Conservation (phyloP, 2,797 vertebrate genomes). For the Anguilla obscura region DNA sequence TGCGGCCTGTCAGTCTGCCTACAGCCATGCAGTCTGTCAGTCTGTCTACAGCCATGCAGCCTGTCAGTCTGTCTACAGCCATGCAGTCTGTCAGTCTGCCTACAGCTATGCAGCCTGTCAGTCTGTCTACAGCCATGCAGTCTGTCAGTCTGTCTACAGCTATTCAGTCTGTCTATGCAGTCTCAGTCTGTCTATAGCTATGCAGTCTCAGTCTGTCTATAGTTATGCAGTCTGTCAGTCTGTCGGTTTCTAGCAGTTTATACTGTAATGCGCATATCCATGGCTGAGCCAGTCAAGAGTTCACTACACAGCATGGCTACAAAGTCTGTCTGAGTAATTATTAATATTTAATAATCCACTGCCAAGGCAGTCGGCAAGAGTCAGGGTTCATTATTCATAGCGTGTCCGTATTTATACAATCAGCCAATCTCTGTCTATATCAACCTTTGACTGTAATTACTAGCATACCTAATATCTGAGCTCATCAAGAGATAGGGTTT, state of each 20-base stretch:
- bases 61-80: neutral
- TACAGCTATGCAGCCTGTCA: no score
- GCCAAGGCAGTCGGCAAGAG: neutral
- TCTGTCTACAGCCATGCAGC: no score
- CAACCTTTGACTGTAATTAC: neutral
- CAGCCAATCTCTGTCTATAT: neutral
- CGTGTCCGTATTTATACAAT: neutral
- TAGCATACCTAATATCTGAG: neutral
- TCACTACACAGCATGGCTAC: neutral
- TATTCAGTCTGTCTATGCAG: neutral
- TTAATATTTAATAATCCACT: neutral
- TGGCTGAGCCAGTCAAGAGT: conserved; percentile 89
- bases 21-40: neutral
- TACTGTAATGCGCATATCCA: conserved; percentile 75
- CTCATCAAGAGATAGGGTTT: neutral
- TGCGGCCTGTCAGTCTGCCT: neutral
- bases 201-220: neutral
- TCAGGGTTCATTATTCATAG: neutral
- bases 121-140: neutral
- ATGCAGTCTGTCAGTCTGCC: neutral
- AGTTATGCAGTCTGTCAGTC: neutral
- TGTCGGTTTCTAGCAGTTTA: neutral
- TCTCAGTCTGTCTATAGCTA: neutral
- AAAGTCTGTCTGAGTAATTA: neutral
- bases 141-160: neutral